Base-by-base conservation (phyloP, 2,113 vertebrate genomes). In the Parus major region DNA sequence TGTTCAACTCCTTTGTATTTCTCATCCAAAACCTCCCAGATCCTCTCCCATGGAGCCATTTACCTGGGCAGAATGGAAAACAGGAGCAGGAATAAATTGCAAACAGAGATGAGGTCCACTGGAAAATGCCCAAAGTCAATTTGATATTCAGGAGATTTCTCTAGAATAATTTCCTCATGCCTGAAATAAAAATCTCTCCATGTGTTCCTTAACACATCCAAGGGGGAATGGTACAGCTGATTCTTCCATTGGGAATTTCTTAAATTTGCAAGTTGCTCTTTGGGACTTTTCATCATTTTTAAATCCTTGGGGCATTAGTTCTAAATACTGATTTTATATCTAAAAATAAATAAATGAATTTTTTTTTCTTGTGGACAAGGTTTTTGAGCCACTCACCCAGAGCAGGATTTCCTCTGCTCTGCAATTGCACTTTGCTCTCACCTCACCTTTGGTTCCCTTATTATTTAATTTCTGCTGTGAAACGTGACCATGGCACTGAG, bases 401-500 rank as follows among this genome's bases (percentile, higher is more conserved):
- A 47, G n/a, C 1, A 27, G 27, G 41, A 64, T 72, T 83, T 83
- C 39, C 68, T 72, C 44, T 86, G 63, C 66, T 80, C 39, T 20
- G 1, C 49, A 25, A 12, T 24, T 86, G 61, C 53, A 39, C 9
- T 78, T 87, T 53, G 49, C 41, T 56, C 84, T 50, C 59, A 8
- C 29, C 70, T 92, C 42, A 16, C 29, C 60, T 94, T 57, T 71
- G 42, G 18, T 66, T 60, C 16, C 25, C 86, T 79, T 70, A 18
- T 82, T n/a, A 6, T 28, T 82, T 59, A 18, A 35, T 89, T 72
- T 53, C n/a, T 60, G 29, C 42, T 12, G 50, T 60, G 46, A 44
- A 44, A 12, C 0, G 5, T 41, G 46, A 5, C 52, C 3, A 3
- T 42, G 56, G 52, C n/a, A n/a, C n/a, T 44, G 56, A 39, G 39